Base-by-base conservation (phyloP, 2,113 vertebrate species). In the Atherinomorus stipes region DNA sequence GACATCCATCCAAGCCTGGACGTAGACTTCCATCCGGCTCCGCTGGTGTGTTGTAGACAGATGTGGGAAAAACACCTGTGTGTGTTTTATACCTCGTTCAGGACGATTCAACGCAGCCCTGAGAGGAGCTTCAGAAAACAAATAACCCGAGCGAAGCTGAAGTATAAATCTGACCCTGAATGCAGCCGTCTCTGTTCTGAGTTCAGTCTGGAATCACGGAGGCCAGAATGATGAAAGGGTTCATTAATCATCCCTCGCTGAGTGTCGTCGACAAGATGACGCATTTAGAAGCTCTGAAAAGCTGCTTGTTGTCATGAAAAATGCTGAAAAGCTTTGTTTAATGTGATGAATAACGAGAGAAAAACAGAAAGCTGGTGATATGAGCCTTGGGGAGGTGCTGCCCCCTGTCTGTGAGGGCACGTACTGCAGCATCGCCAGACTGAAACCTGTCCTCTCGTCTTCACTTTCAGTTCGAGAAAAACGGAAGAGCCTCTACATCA, bases 401-500 rank as follows among this genome's bases (percentile, higher is more conserved):
- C 83, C 58, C 84, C 81, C 90, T 91, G 82, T 84, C 80, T 89
- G 86, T 49, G 45, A 66, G 74, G 62, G 70, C 15, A 5, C 31
- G 80, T 70, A 90, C 71, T 91, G 16, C 87, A 62, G 18, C 7
- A 10, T 4, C 28, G 26, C 23, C 13, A 53, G 2, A 15, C 34
- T 28, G 3, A 85, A 54, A 2, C 7, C 22, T 64, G 7, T 58
- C 63, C 56, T 74, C 68, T 47, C 10, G 0, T 77, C 38, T 90
- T 63, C 23, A 22, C 53, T 91, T 88, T 11, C 88, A 95, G 94
- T 95, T 47, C 88, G 92, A 79, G 94, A 95, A 85, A 95, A 95
- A 26, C 75, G 93, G 74, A 95, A 94, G 87, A 95, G 94, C 80
- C 87, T 94, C 56, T 94, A 94, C 78, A 93, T 95, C 80, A 95